A percentile compares a stretch with the other conserved stretches of the same genome.
phyloP scores from a whole-genome alignment of 2,888 invertebrate genomes.

The Crocallis elinguaria region DNA sequence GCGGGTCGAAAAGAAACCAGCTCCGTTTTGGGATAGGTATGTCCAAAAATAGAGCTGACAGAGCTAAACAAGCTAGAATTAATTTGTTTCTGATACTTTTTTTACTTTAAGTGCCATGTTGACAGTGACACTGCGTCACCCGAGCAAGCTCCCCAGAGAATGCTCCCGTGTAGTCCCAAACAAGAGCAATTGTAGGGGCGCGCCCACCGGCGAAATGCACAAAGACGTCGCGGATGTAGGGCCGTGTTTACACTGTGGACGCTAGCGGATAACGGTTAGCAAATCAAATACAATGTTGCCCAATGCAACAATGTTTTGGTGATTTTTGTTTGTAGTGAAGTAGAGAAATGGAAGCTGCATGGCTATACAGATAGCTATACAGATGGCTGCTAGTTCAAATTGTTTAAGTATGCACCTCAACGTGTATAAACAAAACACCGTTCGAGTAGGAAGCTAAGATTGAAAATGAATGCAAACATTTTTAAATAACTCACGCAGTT shows the following conservation, averaged over 20 bases:
- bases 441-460: too few relatives aligned
- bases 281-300: neutral
- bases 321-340: neutral
- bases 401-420: too few relatives aligned
- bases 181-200: constrained; percentile 43
- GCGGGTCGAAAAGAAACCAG: too few relatives aligned
- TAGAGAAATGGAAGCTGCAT: neutral
- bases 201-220: constrained; percentile 55
- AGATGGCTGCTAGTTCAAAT: too few relatives aligned
- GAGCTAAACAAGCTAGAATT: too few relatives aligned
- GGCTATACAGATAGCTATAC: neutral
- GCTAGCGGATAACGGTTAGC: constrained; percentile 12
- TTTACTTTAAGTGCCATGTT: too few relatives aligned
- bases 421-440: too few relatives aligned
- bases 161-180: constrained; percentile 12
- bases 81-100: too few relatives aligned
- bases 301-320: neutral
- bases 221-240: constrained; percentile 30
- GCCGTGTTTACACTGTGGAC: constrained; percentile 25
- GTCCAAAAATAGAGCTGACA: too few relatives aligned
- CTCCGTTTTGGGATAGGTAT: too few relatives aligned
- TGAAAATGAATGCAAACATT: too few relatives aligned
- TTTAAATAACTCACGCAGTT: too few relatives aligned
- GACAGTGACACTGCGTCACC: neutral
- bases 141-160: neutral